A percentile compares a stretch with the other conserved stretches of the same genome.
phyloP scores from a whole-genome alignment of 2,113 vertebrate species.

The Alaudala cheleensis region DNA sequence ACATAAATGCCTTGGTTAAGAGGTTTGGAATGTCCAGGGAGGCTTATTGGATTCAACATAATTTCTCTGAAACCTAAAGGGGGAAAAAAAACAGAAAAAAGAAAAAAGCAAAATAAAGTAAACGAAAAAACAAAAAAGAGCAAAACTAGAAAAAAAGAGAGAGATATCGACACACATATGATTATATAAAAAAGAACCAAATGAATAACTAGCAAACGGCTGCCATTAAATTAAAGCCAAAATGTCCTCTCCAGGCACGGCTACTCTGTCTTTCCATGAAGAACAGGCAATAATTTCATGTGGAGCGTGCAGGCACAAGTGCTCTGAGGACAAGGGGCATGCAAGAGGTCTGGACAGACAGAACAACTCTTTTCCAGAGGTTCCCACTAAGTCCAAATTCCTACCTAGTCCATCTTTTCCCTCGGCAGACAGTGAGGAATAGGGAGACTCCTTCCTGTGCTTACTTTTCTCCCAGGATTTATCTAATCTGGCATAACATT shows the following conservation, averaged over 20 bases:
- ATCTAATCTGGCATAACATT: background rate
- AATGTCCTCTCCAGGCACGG: background rate
- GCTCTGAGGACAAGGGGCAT: slow-evolving; percentile 31
- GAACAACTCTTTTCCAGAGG: background rate
- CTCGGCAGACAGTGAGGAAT: background rate
- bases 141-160: slow-evolving; percentile 79
- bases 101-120: slow-evolving; percentile 82
- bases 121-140: slow-evolving; percentile 76
- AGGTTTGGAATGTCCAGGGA: slow-evolving; percentile 86
- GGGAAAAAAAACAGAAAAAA: slow-evolving; percentile 76
- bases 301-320: background rate
- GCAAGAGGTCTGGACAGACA: slow-evolving; percentile 32
- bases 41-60: slow-evolving; percentile 90
- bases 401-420: background rate
- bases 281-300: background rate
- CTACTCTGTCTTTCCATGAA: background rate
- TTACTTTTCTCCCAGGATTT: background rate
- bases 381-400: background rate
- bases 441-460: background rate
- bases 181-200: slow-evolving; percentile 69
- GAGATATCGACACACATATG: slow-evolving; percentile 60
- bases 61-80: slow-evolving; percentile 90
- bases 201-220: slow-evolving; percentile 57
- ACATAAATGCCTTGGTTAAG: slow-evolving; percentile 87
- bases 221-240: slow-evolving; percentile 57